These are phyloP conservation scores for Candidula unifasciata DNA, from an alignment of 2,888 invertebrate genomes.

Conservation along the genomic window DNA sequence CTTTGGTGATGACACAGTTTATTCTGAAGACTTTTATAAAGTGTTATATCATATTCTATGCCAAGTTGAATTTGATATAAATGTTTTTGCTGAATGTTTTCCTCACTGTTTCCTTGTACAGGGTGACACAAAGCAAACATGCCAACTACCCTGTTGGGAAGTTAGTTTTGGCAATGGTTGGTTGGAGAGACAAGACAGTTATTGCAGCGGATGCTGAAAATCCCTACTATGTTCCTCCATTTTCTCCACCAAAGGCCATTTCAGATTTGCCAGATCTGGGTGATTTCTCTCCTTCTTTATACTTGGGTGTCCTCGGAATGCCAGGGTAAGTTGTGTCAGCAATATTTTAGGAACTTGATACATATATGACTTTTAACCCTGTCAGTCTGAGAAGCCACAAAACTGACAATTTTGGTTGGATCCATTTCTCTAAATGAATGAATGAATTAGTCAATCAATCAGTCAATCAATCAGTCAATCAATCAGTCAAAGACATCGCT, in stretches of 20 bases:
- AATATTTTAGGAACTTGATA: background rate
- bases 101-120: conserved; percentile 67
- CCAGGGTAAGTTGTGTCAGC: conserved; percentile 33
- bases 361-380: too few species aligned
- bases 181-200: conserved; percentile 81
- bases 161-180: conserved; percentile 83
- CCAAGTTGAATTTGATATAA: too few species aligned
- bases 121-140: conserved; percentile 85
- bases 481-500: too few species aligned
- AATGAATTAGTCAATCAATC: too few species aligned
- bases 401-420: too few species aligned
- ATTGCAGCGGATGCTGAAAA: conserved; percentile 36
- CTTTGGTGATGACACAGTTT: too few species aligned
- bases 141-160: conserved; percentile 83
- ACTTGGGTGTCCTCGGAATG: conserved; percentile 49
- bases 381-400: too few species aligned
- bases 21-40: too few species aligned
- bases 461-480: too few species aligned
- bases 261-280: conserved; percentile 41
- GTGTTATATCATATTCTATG: too few species aligned
- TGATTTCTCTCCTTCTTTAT: conserved; percentile 40
- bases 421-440: too few species aligned
- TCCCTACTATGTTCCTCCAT: background rate
- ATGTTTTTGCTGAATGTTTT: background rate
- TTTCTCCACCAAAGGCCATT: conserved; percentile 19